phyloP scores from a whole-genome alignment of 2,888 invertebrate genomes.

The Nephrotoma guestfalica region DNA sequence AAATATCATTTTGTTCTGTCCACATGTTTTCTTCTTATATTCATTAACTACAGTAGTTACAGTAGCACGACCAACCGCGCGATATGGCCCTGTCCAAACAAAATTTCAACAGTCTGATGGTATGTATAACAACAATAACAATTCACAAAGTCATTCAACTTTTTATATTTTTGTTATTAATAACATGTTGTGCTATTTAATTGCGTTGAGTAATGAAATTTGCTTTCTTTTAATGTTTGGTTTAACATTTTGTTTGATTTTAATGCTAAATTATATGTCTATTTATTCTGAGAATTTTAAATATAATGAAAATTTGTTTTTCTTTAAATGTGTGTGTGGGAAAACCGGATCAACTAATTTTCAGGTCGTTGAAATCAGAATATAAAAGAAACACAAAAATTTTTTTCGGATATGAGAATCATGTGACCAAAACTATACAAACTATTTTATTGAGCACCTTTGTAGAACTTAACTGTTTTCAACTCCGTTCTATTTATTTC shows the following conservation, averaged over 20 bases:
- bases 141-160: not conserved
- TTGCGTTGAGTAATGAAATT: not conserved
- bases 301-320: not conserved
- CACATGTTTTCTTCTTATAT: not conserved
- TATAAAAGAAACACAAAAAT: not conserved
- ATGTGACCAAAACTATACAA: too few relatives aligned
- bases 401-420: not conserved
- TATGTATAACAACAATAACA: not conserved
- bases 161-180: not conserved
- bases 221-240: not conserved
- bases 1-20: not conserved
- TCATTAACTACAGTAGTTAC: not conserved
- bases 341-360: not conserved
- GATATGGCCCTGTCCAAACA: not conserved
- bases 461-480: too few relatives aligned
- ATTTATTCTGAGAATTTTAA: not conserved
- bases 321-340: not conserved
- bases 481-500: too few relatives aligned
- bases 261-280: not conserved
- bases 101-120: not conserved
- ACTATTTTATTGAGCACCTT: too few relatives aligned
- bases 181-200: not conserved
- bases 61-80: not conserved
- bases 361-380: not conserved
- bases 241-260: not conserved